phyloP scores from a whole-genome alignment of 2,113 vertebrate genomes.

The Australoheros scitulus region DNA sequence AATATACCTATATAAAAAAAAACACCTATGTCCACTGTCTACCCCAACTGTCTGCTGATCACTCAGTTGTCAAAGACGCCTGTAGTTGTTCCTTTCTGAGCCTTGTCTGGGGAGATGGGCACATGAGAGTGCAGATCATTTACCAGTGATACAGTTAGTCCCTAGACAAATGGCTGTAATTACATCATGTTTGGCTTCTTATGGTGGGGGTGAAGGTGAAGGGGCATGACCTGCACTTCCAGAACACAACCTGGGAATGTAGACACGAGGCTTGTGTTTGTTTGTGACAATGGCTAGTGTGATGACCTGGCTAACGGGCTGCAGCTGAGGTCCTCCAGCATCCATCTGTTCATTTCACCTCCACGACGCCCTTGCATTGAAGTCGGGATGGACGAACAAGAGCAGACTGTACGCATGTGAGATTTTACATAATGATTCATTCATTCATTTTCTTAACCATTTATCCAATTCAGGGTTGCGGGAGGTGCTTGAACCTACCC shows the following conservation, averaged over 20 bases:
- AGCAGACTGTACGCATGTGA: neutral
- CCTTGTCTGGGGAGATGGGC: constrained; percentile 50
- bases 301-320: constrained; percentile 66
- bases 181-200: constrained; percentile 72
- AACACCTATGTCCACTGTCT: constrained; percentile 28
- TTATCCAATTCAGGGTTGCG: neutral
- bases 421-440: neutral
- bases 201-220: constrained; percentile 57
- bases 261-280: constrained; percentile 54
- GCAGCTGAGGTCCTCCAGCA: constrained; percentile 67
- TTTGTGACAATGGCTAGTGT: constrained; percentile 57
- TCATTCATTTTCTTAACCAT: neutral
- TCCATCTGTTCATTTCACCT: constrained; percentile 63
- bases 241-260: constrained; percentile 74
- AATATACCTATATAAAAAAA: neutral
- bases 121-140: constrained; percentile 54
- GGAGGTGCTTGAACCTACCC: neutral
- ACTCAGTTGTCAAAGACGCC: constrained; percentile 54
- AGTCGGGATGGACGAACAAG: constrained; percentile 22
- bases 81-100: constrained; percentile 46
- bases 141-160: constrained; percentile 52
- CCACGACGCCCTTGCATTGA: constrained; percentile 29
- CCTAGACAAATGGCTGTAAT: constrained; percentile 72
- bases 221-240: constrained; percentile 70
- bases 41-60: constrained; percentile 41